Evolutionary conservation across 1,140 invertebrate species (phyloP), one percentile per base, ranked within the genome.

Genomic region (Drepana arcuata): DNA sequence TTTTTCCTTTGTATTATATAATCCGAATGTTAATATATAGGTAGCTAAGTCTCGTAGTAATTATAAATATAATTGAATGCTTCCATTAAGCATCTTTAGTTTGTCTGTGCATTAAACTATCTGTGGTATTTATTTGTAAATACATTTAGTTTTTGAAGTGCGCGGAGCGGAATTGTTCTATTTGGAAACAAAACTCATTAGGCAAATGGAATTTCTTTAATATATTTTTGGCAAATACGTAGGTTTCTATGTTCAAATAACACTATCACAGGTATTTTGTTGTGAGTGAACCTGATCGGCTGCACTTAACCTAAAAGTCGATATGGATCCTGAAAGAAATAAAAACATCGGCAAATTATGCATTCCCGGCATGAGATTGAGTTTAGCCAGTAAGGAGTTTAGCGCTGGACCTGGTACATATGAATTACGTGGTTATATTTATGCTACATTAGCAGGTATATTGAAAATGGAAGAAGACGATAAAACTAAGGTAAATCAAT

Each of bases 371-470:
- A 91, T 94, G 72, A 77, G 92, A 27, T 69, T 95, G 33, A 92
- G 90, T 71, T 50, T 86, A 33, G 68, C 85, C 1, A 88, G 91
- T 59, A 88, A 92, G 51, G 82, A 86, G 27, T 86, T 90, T 59
- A 70, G 90, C 9, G 66, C 89, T 10, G 93, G 93, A 2, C 78
- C 87, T 35, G 95, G 95, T 18, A 95, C 94, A 1, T 95, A 95
- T 63, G 90, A 91, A 65, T 85, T 91, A 40, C 87, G 90, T 69
- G 94, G 93, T 14, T 96, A 95, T 52, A 92, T 97, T 56, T 94
- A 93, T 75, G 89, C 94, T 1, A 90, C 89, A 55, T 81, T 96
- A 42, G 90, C 91, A 21, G 95, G 95, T 10, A 72, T 89, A 36
- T 87, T 95, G 1, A 86, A 88, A 64, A 66, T 60, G 27, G 51